These are phyloP conservation scores for Campylomormyrus numenius DNA, from an alignment of 2,113 vertebrate species.

Conservation along the genomic window DNA sequence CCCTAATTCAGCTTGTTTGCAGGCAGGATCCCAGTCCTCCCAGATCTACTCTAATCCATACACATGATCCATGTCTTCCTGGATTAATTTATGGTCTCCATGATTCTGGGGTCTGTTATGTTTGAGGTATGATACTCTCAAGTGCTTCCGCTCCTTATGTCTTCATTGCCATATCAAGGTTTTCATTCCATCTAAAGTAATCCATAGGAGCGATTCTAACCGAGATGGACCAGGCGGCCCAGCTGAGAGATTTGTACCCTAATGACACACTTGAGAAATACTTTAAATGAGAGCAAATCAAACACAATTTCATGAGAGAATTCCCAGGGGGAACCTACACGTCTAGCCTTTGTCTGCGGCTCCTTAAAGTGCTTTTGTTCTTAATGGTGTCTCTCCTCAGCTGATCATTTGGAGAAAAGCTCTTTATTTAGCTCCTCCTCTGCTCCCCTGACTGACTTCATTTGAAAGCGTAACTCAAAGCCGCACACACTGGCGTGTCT, in stretches of 20 bases:
- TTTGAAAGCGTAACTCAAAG: neutral
- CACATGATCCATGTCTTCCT: neutral
- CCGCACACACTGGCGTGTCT: neutral
- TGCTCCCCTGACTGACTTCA: neutral
- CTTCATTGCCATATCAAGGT: neutral
- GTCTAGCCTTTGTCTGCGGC: neutral
- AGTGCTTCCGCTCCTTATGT: neutral
- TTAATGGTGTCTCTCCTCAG: constrained; percentile 7
- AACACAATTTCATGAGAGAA: neutral
- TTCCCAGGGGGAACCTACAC: neutral
- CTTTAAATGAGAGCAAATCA: neutral
- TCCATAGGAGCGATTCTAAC: neutral
- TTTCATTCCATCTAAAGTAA: neutral
- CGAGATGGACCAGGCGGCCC: neutral
- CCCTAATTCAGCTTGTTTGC: neutral
- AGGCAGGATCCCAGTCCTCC: neutral
- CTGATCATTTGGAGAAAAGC: neutral
- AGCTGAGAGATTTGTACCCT: neutral
- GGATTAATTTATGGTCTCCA: neutral
- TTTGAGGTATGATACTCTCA: neutral
- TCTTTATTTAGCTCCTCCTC: neutral
- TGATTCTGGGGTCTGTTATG: neutral
- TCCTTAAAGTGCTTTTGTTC: neutral
- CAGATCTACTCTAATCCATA: neutral
- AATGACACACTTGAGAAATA: neutral